Conservation (phyloP, 2,113 vertebrate species). For the Phalacrocorax pelagicus region DNA sequence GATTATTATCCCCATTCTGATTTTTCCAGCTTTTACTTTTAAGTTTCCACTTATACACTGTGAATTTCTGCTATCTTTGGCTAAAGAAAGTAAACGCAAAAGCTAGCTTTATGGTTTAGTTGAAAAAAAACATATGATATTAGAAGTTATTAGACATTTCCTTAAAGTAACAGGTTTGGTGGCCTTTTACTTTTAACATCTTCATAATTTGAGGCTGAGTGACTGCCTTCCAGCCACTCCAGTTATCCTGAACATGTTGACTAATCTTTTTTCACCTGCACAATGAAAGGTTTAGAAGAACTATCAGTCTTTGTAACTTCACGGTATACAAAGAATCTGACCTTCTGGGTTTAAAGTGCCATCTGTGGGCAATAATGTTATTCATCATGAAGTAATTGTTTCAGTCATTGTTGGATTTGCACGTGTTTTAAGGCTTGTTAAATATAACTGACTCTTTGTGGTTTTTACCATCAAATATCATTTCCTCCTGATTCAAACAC, state of each 20-base stretch:
- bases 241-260: background rate
- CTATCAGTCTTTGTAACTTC: slow-evolving; percentile 39
- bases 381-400: slow-evolving; percentile 49
- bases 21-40: background rate
- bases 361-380: slow-evolving; percentile 46
- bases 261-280: slow-evolving; percentile 11
- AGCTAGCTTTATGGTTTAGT: background rate
- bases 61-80: background rate
- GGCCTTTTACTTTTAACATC: background rate
- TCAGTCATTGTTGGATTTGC: slow-evolving; percentile 3
- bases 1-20: background rate
- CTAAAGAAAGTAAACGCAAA: background rate
- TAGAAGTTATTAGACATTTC: background rate
- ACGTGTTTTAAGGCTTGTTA: slow-evolving; percentile 37
- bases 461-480: slow-evolving; percentile 20
- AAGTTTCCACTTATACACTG: background rate
- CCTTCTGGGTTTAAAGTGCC: slow-evolving; percentile 55
- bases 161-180: background rate
- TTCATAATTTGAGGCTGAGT: background rate
- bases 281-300: slow-evolving; percentile 37
- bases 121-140: background rate
- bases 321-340: slow-evolving; percentile 51
- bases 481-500: slow-evolving; percentile 37
- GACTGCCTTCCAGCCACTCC: background rate
- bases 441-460: background rate